Base-by-base conservation (phyloP, 2,113 vertebrate species). In the Pseudopodoces humilis region DNA sequence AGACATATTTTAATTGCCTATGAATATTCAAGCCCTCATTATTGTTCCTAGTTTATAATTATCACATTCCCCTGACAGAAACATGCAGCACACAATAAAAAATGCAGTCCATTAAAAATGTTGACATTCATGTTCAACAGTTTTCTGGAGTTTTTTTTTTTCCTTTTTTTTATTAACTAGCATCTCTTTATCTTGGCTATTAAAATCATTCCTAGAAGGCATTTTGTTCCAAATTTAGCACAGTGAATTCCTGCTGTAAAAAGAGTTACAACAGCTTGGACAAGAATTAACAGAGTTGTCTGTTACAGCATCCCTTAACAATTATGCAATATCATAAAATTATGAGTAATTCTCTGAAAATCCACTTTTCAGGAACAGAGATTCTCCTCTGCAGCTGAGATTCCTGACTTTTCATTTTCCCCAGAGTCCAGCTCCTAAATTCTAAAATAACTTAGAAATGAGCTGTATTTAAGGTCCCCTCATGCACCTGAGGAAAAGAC, bases 11-110 rank as follows among this genome's bases (percentile, higher is more conserved):
- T 98, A 97, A 98, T 96, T 97, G 97, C 95, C 96, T 96, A 98
- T 98, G 98, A 98, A 98, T 98, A 98, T 98, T 98, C 97, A 98
- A 97, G 96, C 91, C 79, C 96, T 98, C 95, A 95, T 98, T 98
- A 97, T 96, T 96, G 96, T 87, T 96, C 96, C 95, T 94, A 71
- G 96, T 93, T 97, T 94, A 95, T 97, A 97, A 98, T 98, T 94
- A 98, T 95, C 85, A 17, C 91, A 97, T 86, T 97, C 98, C 97
- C 97, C 86, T 91, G 97, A 96, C 94, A 96, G 96, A 97, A 97
- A 85, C 84, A 94, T 70, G 94, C 88, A 95, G 95, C 72, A 83
- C 72, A 92, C 95, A 96, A 96, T 95, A 95, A 96, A 96, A 97
- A 94, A 95, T 56, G 58, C 71, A 89, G 97, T 97, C 95, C 62